Base-by-base conservation (phyloP, 2,888 invertebrate species). In the Drepana falcataria region DNA sequence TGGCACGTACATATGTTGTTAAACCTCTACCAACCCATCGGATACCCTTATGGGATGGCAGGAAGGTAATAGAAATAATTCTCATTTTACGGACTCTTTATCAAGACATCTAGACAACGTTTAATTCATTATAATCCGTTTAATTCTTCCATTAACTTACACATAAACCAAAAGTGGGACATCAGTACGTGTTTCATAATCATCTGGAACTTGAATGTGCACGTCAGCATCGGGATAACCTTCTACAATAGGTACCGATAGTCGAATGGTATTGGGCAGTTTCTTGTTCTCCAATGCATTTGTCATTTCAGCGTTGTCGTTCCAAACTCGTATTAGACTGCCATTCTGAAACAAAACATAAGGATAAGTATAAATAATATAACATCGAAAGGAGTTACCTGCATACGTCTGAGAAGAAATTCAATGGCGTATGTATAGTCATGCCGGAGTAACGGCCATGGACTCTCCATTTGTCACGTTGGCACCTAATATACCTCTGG, bases 81-180 rank as follows among this genome's bases (percentile, higher is more conserved):
- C 21, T 21, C 21, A 1, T 21, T 21, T 21, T 21, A 21, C 21
- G 21, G 21, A 21, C 21, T 21, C 21, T 21, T 21, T 21, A 21
- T 21, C 21, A 21, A 21, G 21, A 1, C 1, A 21, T 21, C 1
- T 21, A 21, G 21, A 21, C 21, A 21, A 21, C 0, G 21, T 21
- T 21, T 21, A 21, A 21, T 21, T 1, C 21, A 21, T 21, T 21
- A 1, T 21, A 21, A 21, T 21, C 3, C 9, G 9, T 3, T 9
- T 3, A 9, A 44, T 3, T 37, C 3, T 37, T 37, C 37, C 33
- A 35, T 51, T 35, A 47, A 93, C 95, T 94, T 89, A 97, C 93
- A 97, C 97, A 77, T 96, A 95, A 56, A 97, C 94, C 41, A 97
- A 83, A 87, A 97, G 92, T 0, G 97, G 97, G 73, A 97, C 95